Percentiles rank a stretch among this genome's conserved stretches.
Evolutionary conservation across 2,797 vertebrate genomes (phyloP).

Genomic region (Coregonus sp.): DNA sequence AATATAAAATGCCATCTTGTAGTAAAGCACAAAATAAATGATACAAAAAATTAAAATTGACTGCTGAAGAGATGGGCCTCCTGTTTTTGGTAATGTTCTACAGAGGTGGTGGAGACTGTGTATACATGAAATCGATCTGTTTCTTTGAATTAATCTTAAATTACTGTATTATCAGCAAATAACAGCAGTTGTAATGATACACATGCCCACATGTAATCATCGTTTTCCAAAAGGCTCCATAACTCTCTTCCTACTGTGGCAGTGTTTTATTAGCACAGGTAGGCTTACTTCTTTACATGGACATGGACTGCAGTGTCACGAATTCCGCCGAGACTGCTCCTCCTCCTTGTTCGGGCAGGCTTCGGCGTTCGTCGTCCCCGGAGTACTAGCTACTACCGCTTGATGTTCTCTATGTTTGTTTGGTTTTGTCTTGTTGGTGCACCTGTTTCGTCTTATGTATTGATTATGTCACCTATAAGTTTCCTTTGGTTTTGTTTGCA

Average conservation of each 20-base stretch:
- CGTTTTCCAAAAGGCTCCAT: slow-evolving; percentile 32
- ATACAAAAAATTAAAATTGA: slow-evolving; percentile 73
- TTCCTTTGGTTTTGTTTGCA: too few relatives aligned
- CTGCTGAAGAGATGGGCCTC: slow-evolving; percentile 66
- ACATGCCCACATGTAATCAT: slow-evolving; percentile 40
- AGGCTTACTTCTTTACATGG: neutral
- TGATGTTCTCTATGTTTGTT: too few relatives aligned
- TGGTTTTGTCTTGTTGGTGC: too few relatives aligned
- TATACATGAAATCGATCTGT: slow-evolving; percentile 66
- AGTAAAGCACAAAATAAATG: slow-evolving; percentile 80
- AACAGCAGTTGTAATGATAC: slow-evolving; percentile 50
- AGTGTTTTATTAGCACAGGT: neutral
- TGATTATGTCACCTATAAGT: too few relatives aligned
- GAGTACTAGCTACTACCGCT: too few relatives aligned
- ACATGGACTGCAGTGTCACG: neutral
- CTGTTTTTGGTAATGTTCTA: slow-evolving; percentile 66
- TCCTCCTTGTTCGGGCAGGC: too few relatives aligned
- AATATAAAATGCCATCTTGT: slow-evolving; percentile 79
- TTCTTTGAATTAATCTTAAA: slow-evolving; percentile 63
- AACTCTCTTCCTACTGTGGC: slow-evolving; percentile 28
- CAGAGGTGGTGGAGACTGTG: slow-evolving; percentile 54
- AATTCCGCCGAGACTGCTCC: too few relatives aligned
- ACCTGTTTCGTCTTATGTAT: too few relatives aligned
- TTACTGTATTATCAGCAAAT: slow-evolving; percentile 64
- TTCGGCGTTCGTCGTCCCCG: too few relatives aligned